Conservation (phyloP, 2,888 invertebrate species). For the Deilephila porcellus region DNA sequence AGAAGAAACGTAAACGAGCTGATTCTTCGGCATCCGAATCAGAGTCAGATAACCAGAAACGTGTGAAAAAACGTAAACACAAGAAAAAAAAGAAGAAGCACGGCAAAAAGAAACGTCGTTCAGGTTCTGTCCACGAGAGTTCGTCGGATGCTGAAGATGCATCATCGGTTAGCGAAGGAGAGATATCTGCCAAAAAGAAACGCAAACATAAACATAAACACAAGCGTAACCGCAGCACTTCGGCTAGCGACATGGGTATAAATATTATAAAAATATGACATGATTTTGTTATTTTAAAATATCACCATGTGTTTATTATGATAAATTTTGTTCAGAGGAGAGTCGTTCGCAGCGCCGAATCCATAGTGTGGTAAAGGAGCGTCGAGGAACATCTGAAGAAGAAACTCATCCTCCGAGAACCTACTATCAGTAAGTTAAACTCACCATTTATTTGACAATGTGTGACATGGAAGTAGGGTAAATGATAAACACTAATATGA, state of each 20-base stretch:
- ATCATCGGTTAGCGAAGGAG: slow-evolving; percentile 72
- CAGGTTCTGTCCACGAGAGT: slow-evolving; percentile 61
- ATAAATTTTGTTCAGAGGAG: slow-evolving; percentile 44
- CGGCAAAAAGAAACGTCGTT: slow-evolving; percentile 73
- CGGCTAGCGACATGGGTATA: slow-evolving; percentile 63
- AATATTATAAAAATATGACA: neutral
- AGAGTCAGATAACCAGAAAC: slow-evolving; percentile 71
- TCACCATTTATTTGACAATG: neutral
- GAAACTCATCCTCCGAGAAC: slow-evolving; percentile 67
- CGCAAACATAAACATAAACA: slow-evolving; percentile 77
- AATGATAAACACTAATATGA: too few relatives aligned
- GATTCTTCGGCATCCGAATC: slow-evolving; percentile 76
- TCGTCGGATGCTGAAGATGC: slow-evolving; percentile 59
- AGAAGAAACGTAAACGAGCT: slow-evolving; percentile 77
- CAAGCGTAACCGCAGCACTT: slow-evolving; percentile 64
- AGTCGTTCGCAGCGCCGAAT: slow-evolving; percentile 62
- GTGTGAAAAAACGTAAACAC: slow-evolving; percentile 78
- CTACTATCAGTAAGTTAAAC: slow-evolving; percentile 71
- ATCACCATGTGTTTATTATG: neutral
- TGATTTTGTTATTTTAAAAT: neutral
- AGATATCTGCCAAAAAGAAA: slow-evolving; percentile 74
- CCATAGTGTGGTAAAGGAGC: slow-evolving; percentile 78
- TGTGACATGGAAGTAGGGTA: too few relatives aligned
- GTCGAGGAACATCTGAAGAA: slow-evolving; percentile 66
- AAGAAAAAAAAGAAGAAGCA: slow-evolving; percentile 84